A percentile compares a stretch with the other conserved stretches of the same genome.
phyloP scores from a whole-genome alignment of 2,113 vertebrate species.

The Rhinopithecus roxellana region DNA sequence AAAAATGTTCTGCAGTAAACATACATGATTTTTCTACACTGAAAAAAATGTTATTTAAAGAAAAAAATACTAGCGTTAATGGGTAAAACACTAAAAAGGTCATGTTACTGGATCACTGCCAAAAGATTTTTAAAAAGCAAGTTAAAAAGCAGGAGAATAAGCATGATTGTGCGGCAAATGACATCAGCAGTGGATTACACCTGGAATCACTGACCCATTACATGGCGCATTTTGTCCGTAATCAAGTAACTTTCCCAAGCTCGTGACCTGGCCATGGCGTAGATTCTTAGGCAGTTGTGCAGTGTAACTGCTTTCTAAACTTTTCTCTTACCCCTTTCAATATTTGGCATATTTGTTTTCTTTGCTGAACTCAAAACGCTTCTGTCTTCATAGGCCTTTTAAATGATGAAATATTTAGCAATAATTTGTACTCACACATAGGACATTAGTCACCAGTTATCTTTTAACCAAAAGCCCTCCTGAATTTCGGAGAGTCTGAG shows the following conservation, averaged over 20 bases:
- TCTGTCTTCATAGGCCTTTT: background rate
- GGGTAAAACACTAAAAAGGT: constrained; percentile 29
- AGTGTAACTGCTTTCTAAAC: background rate
- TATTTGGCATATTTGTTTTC: constrained; percentile 5
- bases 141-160: background rate
- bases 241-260: constrained; percentile 22
- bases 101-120: background rate
- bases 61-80: background rate
- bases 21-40: background rate
- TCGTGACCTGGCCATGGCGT: background rate
- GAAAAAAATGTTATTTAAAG: background rate
- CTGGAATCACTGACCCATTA: constrained; percentile 7
- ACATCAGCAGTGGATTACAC: background rate
- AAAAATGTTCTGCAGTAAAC: background rate
- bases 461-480: background rate
- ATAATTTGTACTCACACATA: background rate
- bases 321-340: background rate
- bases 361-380: background rate
- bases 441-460: background rate
- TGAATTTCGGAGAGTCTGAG: background rate
- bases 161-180: background rate
- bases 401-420: background rate
- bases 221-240: background rate
- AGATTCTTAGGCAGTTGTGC: background rate
- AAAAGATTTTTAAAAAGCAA: background rate